Percentiles rank a stretch among this genome's conserved stretches.
These are phyloP conservation scores for Buathra laborator DNA, from an alignment of 2,888 invertebrate genomes.

Conservation along the genomic window DNA sequence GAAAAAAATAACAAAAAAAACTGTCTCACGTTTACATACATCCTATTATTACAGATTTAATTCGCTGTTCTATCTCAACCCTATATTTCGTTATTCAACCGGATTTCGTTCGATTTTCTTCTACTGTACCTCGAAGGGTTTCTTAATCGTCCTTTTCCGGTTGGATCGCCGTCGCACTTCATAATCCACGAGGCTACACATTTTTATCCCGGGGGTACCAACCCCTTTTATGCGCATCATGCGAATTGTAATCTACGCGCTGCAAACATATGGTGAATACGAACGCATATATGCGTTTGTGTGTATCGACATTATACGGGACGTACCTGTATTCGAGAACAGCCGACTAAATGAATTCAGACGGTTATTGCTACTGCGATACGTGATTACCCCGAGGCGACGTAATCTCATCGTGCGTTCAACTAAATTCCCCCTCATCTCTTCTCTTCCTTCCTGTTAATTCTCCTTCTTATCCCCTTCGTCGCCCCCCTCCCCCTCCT, in stretches of 20 bases:
- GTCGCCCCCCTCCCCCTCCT: neutral
- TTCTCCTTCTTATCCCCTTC: slow-evolving; percentile 5
- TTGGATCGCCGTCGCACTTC: slow-evolving; percentile 1
- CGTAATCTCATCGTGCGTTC: slow-evolving; percentile 72
- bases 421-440: slow-evolving; percentile 65
- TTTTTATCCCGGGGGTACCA: neutral
- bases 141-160: slow-evolving; percentile 51
- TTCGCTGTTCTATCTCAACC: neutral
- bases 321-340: slow-evolving; percentile 59
- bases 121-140: neutral
- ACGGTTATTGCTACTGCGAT: slow-evolving; percentile 75
- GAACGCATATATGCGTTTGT: neutral
- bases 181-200: slow-evolving; percentile 10
- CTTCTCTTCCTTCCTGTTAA: slow-evolving; percentile 35
- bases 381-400: slow-evolving; percentile 73
- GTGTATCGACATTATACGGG: slow-evolving; percentile 10
- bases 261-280: neutral
- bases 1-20: no score
- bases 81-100: neutral
- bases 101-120: neutral
- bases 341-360: slow-evolving; percentile 72
- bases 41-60: no score
- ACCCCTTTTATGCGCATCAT: slow-evolving; percentile 25
- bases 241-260: neutral
- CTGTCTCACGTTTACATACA: no score